A percentile compares a stretch with the other conserved stretches of the same genome.
Evolutionary conservation across 2,113 vertebrate species (phyloP).

Genomic region (Procapra przewalskii): DNA sequence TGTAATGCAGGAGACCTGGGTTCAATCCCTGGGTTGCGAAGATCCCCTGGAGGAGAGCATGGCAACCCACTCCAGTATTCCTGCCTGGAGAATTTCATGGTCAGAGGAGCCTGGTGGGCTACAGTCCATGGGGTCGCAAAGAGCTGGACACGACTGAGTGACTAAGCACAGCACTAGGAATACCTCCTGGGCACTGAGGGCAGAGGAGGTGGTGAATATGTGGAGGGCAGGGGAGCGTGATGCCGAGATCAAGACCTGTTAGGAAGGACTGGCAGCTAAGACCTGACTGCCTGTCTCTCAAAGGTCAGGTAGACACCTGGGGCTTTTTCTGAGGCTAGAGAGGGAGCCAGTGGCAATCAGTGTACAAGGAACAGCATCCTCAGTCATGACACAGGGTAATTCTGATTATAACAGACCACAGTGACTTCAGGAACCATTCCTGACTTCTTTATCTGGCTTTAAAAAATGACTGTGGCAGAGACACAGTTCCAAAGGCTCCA

Average conservation of each 20-base stretch:
- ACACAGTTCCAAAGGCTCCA: constrained; percentile 1
- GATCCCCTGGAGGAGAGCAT: neutral
- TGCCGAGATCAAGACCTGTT: neutral
- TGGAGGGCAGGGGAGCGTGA: neutral
- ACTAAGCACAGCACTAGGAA: neutral
- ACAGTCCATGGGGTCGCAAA: neutral
- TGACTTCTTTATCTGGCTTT: constrained; percentile 49
- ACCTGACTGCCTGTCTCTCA: neutral
- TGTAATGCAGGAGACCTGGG: neutral
- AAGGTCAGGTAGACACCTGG: neutral
- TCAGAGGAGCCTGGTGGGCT: neutral
- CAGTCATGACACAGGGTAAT: neutral
- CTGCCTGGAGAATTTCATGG: neutral
- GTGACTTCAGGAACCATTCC: neutral
- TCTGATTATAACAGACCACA: neutral
- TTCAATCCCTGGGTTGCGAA: neutral
- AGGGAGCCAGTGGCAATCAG: neutral
- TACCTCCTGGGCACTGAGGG: neutral
- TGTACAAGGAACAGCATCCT: neutral
- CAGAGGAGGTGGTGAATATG: neutral
- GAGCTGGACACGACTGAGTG: neutral
- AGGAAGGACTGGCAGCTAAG: neutral
- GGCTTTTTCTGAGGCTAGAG: neutral
- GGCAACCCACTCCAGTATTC: neutral
- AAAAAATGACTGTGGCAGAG: constrained; percentile 35